Base-by-base conservation (phyloP, 30 jellyfish, hydroid and myxozoan genomes). In the Haliclystus octoradiatus region DNA sequence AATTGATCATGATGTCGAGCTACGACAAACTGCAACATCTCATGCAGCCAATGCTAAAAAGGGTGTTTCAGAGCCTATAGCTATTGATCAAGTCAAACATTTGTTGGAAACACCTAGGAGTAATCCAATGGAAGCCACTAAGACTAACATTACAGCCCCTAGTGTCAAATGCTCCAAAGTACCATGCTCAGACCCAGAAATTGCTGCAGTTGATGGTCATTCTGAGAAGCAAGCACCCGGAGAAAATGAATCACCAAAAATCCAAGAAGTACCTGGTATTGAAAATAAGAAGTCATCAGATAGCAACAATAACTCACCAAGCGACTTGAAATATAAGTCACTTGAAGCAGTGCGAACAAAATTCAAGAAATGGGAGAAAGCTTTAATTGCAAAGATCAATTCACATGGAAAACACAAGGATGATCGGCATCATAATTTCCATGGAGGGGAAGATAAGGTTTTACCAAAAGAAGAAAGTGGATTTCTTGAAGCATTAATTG, bases 51-150 rank as follows among this genome's bases (percentile, higher is more conserved):
- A 40, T 40, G 57, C 57, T 5, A 40, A 40, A 19, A 40, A 40
- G 57, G 57, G 57, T 40, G 57, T 40, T 0, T 82, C 94, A 22
- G 94, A 82, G 68, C 94, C 94, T 5, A 82, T 89, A 33, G 91
- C 71, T 14, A 89, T 89, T 27, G 98, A 89, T 40, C 94, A 89
- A 33, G 81, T 89, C 15, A 89, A 81, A 52, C 70, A 82, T 61
- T 74, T 68, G 33, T 77, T 69, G 34, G 92, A 62, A 32, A 65
- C 69, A 51, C 96, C 93, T 25, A 77, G 73, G 65, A 74, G 60
- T 47, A 85, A 68, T 23, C 96, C 96, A 34, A 78, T 62, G 49
- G 96, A 85, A 14, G 91, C 93, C 61, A 78, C 93, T 26, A 75
- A 24, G 28, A 28, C 31, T 31, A 57, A 65, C 28, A 66, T 24